Evolutionary conservation across 2,888 invertebrate genomes (phyloP), one percentile per base, ranked within the genome.

Genomic region (Schizaphis graminum): DNA sequence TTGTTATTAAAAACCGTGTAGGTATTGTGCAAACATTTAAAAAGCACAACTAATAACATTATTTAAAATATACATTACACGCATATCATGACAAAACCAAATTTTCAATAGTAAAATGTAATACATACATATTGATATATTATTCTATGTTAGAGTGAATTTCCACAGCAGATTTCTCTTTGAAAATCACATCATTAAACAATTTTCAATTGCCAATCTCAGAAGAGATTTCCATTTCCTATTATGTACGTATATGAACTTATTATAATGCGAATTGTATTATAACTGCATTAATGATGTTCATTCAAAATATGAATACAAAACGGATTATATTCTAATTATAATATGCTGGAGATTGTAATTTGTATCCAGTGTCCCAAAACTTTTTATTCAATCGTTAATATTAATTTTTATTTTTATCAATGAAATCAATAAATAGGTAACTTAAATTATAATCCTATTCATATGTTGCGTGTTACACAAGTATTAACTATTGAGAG

Each of bases 111-210:
- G 56, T 53, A 85, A 41, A 91, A 84, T 91, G 8, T 28, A 89
- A 89, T 41, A 47, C 44, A 47, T 47, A 47, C 44, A 47, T 85
- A 85, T 89, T 56, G n/a, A 56, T 41, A 85, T 41, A 28, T 84
- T 91, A 41, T 44, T n/a, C n/a, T 44, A 85, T 44, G 24, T 44
- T 56, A 61, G n/a, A 87, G 87, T 61, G 86, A 44, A 47, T 86
- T 86, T 86, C 35, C 84, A 84, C 49, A 13, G 21, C 61, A 86
- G 57, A 92, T 92, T 92, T 92, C 91, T 92, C 91, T 92, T 92
- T 35, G 57, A 47, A 86, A 57, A 92, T 86, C 57, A 47, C 86
- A 86, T 92, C 91, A 35, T 92, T 92, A 92, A 86, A 57, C 91
- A 61, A 92, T 92, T 92, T 92, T 86, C 86, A 57, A 87, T 57